These are phyloP conservation scores for Meriones unguiculatus DNA, from an alignment of 2,113 vertebrate species.

Conservation along the genomic window DNA sequence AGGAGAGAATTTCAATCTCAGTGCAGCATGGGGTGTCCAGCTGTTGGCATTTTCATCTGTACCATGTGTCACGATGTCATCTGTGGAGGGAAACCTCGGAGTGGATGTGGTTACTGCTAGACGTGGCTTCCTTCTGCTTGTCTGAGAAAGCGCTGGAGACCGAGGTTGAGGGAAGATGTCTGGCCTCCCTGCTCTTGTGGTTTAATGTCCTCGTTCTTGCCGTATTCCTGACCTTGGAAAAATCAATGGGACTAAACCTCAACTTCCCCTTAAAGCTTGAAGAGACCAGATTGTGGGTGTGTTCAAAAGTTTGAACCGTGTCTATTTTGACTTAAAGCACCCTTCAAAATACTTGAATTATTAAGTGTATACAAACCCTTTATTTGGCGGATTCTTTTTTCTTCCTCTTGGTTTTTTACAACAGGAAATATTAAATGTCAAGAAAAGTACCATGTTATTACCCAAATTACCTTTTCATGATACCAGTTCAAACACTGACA, in stretches of 20 bases:
- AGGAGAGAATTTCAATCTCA: conserved; percentile 75
- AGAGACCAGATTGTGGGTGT: conserved; percentile 68
- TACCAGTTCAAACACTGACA: conserved; percentile 82
- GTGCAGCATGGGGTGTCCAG: conserved; percentile 83
- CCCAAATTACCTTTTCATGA: conserved; percentile 73
- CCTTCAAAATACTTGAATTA: conserved; percentile 74
- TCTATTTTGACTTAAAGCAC: conserved; percentile 56
- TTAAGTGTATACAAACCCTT: conserved; percentile 63
- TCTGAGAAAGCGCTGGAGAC: conserved; percentile 61
- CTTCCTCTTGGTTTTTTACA: conserved; percentile 79
- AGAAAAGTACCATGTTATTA: conserved; percentile 76
- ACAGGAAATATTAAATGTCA: conserved; percentile 77
- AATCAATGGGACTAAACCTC: conserved; percentile 74
- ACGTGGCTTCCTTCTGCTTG: conserved; percentile 73
- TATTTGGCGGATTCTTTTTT: conserved; percentile 41
- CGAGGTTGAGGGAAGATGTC: conserved; percentile 62
- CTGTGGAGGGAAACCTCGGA: conserved; percentile 63
- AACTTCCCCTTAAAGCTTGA: conserved; percentile 66
- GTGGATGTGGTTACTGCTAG: conserved; percentile 64
- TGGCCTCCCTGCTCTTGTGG: conserved; percentile 57
- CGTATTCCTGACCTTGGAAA: conserved; percentile 77
- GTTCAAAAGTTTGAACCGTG: conserved; percentile 68
- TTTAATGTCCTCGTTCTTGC: conserved; percentile 75
- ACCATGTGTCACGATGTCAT: conserved; percentile 74
- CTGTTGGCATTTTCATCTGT: conserved; percentile 70